Evolutionary conservation across 1,140 invertebrate genomes (phyloP), one percentile per base, ranked within the genome.

Genomic region (Drosophila sulfurigaster): DNA sequence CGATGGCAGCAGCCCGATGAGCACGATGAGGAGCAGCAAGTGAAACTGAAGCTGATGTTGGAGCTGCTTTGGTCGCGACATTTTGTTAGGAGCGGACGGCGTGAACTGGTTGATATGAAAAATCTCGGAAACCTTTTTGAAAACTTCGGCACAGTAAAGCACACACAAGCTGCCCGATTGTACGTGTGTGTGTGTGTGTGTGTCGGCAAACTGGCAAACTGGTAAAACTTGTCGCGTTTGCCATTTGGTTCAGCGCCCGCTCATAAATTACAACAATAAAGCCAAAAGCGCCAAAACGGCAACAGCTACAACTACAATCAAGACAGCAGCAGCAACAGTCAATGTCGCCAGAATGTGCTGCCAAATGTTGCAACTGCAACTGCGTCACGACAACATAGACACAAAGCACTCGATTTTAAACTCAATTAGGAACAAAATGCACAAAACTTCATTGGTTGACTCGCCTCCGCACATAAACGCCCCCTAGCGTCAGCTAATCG

Each of bases 171-270:
- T 13, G 11, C n/a, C 8, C 3, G 11, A 10, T 5, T 46, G 20
- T 54, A n/a, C n/a, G 38, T 67, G 52, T 35, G 30, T 20, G 52
- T 45, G 5, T 35, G 41, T 49, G 13, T 51, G 28, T 30, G 10
- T 41, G 52, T 67, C 46, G 52, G 58, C 45, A 81, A 86, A 86
- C 82, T 82, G 52, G 58, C 45, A 81, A 86, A 86, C 82, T 82
- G 82, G 82, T 86, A 64, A 76, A 86, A 86, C 82, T 72, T 80
- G 82, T 85, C 75, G 75, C 77, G 52, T 88, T 87, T 88, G 83
- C 80, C 83, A 87, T 87, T 87, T 87, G 66, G 83, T 88, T 88
- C 82, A 88, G 56, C 86, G 83, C 57, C 76, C 79, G 82, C 62
- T 77, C 71, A 88, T 79, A 82, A 88, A 82, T 87, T 71, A 71